Base-by-base conservation (phyloP, 2,888 invertebrate genomes). In the Drosophila nr. fundita region DNA sequence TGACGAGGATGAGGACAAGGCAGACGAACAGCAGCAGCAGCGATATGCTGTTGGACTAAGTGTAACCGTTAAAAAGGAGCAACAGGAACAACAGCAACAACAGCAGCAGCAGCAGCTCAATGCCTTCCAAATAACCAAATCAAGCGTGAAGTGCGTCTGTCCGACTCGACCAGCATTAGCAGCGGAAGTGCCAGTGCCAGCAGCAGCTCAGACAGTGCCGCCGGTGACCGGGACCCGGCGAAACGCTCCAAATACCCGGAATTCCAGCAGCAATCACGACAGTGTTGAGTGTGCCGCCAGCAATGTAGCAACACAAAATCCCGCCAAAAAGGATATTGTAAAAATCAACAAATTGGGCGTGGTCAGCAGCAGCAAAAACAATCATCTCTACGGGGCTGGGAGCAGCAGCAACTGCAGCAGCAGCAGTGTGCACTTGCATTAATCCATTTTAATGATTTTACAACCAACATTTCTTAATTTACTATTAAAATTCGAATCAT, bases 41-140 rank as follows among this genome's bases (percentile, higher is more conserved):
- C 85, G 85, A 27, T 85, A 82, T 27, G 74, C 74, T 8, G 61
- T 61, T 24, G 89, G 90, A 7, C 80, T 92, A 6, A 90, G 88
- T 45, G 87, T 91, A 15, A 91, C 88, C 2, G 89, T 93, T 21
- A 92, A 92, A 36, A 92, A 92, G 72, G 92, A 92, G 68, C 68
- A 68, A 15, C 40, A 77, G 10, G 86, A 83, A 21, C 45, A 71
- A 24, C 24, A 24, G 2, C 2, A 24, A 2, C 24, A 24, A 0
- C 36, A 52, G 10, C 71, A 58, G 24, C 73, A 58, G n/a, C 73
- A 81, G 30, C 24, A 69, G 32, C 57, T 71, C 18, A 67, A 29
- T 61, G 74, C 53, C 68, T 92, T 67, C 91, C 91, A 60, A 89
- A 91, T 55, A 87, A 79, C 40, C 92, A 92, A 78, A 92, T 93